A percentile compares a stretch with the other conserved stretches of the same genome.
phyloP scores from a whole-genome alignment of 64 coral and sea anemone genomes.

The Actinia tenebrosa region DNA sequence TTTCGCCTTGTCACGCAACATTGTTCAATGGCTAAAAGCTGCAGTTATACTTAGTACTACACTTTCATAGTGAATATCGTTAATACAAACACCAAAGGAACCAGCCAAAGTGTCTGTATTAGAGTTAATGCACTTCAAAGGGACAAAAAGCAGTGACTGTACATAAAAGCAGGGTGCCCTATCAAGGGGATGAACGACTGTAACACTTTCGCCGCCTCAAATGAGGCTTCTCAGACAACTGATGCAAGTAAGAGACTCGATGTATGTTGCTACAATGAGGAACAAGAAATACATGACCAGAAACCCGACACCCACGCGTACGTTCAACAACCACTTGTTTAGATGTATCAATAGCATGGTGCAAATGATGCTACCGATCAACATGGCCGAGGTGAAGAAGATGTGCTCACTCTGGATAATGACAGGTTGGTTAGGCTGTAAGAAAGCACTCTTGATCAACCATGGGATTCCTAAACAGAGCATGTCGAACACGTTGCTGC shows the following conservation, averaged over 20 bases:
- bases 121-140: no score
- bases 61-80: no score
- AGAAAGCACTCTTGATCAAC: constrained; percentile 64
- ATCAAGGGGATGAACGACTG: no score
- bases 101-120: no score
- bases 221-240: constrained; percentile 7
- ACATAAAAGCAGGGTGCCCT: no score
- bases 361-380: constrained; percentile 45
- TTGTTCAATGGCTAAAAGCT: no score
- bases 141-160: no score
- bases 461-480: constrained; percentile 72
- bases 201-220: background rate
- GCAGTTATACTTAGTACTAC: no score
- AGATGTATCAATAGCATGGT: constrained; percentile 31
- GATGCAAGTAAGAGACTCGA: constrained; percentile 60
- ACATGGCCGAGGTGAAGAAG: constrained; percentile 52
- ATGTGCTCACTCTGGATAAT: constrained; percentile 70
- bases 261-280: constrained; percentile 51
- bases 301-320: constrained; percentile 39
- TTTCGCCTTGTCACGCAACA: no score
- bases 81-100: no score
- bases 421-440: constrained; percentile 55
- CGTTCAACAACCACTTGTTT: constrained; percentile 53
- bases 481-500: constrained; percentile 89
- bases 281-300: constrained; percentile 57